Evolutionary conservation across 2,888 invertebrate species (phyloP).

Genomic region (Tricholauxania praeusta): DNA sequence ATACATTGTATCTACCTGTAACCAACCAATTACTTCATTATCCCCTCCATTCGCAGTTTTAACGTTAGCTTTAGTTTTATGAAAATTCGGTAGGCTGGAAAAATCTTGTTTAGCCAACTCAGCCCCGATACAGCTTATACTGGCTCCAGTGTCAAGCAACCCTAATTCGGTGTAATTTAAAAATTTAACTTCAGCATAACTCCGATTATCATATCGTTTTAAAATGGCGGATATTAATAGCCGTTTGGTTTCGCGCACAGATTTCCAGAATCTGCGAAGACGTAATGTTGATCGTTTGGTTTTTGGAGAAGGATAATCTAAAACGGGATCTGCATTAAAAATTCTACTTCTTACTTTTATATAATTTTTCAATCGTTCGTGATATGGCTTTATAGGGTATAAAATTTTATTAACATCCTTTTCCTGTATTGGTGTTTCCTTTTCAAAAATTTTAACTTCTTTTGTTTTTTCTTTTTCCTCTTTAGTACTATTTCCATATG

Average conservation of each 20-base stretch:
- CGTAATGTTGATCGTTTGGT: slow-evolving; percentile 9
- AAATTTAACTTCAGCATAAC: slow-evolving; percentile 34
- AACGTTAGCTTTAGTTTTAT: slow-evolving; percentile 4
- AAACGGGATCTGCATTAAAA: not conserved
- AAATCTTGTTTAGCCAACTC: slow-evolving; percentile 24
- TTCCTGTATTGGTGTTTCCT: not conserved
- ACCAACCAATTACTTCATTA: slow-evolving; percentile 18
- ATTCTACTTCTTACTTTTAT: slow-evolving; percentile 3
- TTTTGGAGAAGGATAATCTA: not conserved
- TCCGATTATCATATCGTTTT: slow-evolving; percentile 21
- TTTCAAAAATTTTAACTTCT: not conserved
- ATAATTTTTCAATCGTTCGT: slow-evolving; percentile 13
- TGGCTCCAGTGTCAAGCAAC: too few relatives aligned
- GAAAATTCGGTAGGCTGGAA: not conserved
- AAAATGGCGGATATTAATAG: slow-evolving; percentile 33
- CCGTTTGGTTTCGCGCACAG: too few relatives aligned
- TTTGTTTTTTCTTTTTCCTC: not conserved
- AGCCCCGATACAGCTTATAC: not conserved
- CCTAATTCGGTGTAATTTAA: too few relatives aligned
- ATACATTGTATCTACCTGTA: not conserved
- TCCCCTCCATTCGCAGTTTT: slow-evolving; percentile 25
- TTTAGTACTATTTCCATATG: too few relatives aligned
- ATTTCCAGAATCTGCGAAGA: slow-evolving; percentile 24
- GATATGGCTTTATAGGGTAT: not conserved
- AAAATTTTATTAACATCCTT: not conserved